Base-by-base conservation (phyloP, 2,888 invertebrate species). In the Hemicrepidius hirtus region DNA sequence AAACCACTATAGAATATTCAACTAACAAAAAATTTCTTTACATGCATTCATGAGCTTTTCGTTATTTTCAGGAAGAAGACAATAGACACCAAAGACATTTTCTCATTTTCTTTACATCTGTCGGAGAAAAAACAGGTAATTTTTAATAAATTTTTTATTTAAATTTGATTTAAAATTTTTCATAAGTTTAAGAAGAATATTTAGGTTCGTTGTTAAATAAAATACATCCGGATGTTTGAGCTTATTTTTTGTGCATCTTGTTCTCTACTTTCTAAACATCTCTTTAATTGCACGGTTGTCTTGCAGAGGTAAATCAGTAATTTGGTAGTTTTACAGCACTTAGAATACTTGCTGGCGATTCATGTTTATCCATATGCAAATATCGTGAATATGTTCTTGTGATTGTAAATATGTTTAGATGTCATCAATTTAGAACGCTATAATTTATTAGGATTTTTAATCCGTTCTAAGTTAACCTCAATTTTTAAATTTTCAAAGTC, bases 1-100 rank as follows among this genome's bases (percentile, higher is more conserved):
- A 57, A 60, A 66, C 60, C 55, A n/a, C 66, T 62, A 21, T 18
- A 65, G 24, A 63, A 69, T 50, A 63, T 46, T 59, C 24, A 24
- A 44, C 24, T 40, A 13, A 13, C 35, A 44, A 63, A 46, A 63
- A 63, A 21, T 16, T 46, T 13, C 32, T 18, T 18, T 32, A 46
- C 13, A 13, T 28, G 28, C 28, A 12, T 41, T 21, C 21, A 44
- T 9, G 21, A n/a, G 20, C n/a, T 41, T 41, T 63, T 63, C 46
- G 46, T 24, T 21, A 12, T 63, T 63, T 63, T 16, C 63, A 63
- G 63, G 63, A 63, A 46, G 63, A 63, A 46, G 35, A 46, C n/a
- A 46, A 18, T n/a, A 44, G 20, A 18, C 57, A 20, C 18, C 57
- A 37, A 24, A 57, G 37, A 12, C 37, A 20, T 37, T 18, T 37